These are phyloP conservation scores for Heterodera carotae DNA, from an alignment of 1,140 invertebrate genomes.

Conservation along the genomic window DNA sequence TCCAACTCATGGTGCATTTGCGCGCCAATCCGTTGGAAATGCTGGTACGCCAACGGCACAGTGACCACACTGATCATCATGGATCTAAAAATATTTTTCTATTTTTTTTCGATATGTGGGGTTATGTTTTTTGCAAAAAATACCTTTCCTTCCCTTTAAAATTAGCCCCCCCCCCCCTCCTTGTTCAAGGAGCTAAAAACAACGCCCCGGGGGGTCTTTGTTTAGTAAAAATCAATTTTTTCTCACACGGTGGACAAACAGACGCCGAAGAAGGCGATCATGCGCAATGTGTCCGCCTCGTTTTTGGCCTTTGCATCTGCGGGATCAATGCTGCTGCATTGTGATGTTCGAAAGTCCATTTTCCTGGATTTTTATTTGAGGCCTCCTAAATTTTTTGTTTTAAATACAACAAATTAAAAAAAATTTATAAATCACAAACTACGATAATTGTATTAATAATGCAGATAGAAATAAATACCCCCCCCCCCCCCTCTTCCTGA, in stretches of 20 bases:
- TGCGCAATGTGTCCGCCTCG: background rate
- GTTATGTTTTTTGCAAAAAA: no score
- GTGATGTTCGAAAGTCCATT: background rate
- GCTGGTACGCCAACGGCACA: conserved; percentile 58
- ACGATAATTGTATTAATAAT: no score
- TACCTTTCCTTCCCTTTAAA: no score
- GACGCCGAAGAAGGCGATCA: background rate
- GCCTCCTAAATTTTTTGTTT: no score
- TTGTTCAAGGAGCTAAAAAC: no score
- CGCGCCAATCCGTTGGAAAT: conserved; percentile 53
- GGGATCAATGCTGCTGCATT: background rate
- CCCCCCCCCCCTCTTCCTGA: no score
- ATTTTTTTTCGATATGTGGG: no score
- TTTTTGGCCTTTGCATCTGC: background rate
- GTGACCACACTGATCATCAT: conserved; percentile 51
- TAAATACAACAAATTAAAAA: no score
- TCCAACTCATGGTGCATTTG: conserved; percentile 61
- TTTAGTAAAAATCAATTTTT: no score
- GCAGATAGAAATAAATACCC: no score
- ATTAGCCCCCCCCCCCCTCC: no score
- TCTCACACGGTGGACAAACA: background rate
- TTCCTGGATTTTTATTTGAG: background rate
- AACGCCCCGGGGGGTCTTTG: no score
- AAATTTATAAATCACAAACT: background rate
- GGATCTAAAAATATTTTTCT: background rate